Percentiles rank a stretch among this genome's conserved stretches.
Conservation (phyloP, 2,113 vertebrate species). For the Gnathochromis pfefferi region DNA sequence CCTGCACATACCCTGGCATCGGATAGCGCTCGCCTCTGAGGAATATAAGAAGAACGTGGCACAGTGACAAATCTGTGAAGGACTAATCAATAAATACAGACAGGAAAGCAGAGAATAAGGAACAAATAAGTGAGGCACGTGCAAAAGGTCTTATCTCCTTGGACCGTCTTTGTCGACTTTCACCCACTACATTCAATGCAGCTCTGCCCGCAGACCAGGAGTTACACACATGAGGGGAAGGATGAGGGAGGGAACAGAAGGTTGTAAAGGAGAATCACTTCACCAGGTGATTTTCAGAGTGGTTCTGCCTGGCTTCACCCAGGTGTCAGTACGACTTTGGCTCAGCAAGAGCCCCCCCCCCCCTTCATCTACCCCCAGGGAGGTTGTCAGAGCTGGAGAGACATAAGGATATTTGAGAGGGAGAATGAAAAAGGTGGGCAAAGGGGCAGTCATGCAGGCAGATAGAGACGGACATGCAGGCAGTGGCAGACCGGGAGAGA, state of each 20-base stretch:
- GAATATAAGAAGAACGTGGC: neutral
- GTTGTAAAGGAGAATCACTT: slow-evolving; percentile 6
- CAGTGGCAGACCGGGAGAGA: neutral
- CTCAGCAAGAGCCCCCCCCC: neutral
- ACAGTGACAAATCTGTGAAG: neutral
- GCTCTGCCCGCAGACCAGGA: neutral
- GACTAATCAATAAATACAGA: neutral
- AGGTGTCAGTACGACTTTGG: slow-evolving; percentile 34
- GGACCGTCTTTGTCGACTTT: neutral
- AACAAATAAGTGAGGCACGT: neutral
- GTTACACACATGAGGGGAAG: neutral
- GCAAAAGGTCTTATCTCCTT: neutral
- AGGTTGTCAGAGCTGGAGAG: slow-evolving; percentile 1
- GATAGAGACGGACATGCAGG: slow-evolving; percentile 1
- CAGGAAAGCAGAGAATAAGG: neutral
- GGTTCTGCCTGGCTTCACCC: slow-evolving; percentile 38
- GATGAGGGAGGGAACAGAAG: neutral
- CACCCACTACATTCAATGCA: neutral
- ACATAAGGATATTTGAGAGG: slow-evolving; percentile 25
- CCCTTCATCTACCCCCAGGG: neutral
- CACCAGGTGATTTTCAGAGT: slow-evolving; percentile 25
- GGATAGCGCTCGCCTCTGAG: neutral
- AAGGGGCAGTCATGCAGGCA: slow-evolving; percentile 25
- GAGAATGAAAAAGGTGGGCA: neutral
- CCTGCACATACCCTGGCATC: neutral